Evolutionary conservation across 1,140 invertebrate species (phyloP), one percentile per base, ranked within the genome.

Genomic region (Drosophila arizonae): DNA sequence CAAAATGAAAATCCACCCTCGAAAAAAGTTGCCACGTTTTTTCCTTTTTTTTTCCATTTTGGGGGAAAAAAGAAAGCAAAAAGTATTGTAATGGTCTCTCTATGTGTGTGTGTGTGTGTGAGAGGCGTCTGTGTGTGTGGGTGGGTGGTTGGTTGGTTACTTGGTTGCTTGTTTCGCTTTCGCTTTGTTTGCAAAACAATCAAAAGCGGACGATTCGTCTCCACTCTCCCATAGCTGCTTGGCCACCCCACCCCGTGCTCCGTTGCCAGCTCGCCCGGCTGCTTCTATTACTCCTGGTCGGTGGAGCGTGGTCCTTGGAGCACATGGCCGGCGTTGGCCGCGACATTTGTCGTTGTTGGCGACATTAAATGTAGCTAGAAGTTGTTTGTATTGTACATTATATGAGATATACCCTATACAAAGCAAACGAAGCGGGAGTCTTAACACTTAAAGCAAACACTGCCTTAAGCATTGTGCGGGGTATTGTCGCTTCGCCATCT

Each of bases 101-200:
- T 33, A 30, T 60, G 28, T 55, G 30, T 75, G 54, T 66, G 28
- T 24, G 41, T 48, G 26, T 36, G 28, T 24, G 41, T 48, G 26
- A 24, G 56, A 24, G 1, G 21, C 45, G 39, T 43, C 24, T 57
- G 21, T 24, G 10, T 21, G 8, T 68, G 73, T 74, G 63, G 66
- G 46, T 46, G 50, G 57, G 62, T 58, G 62, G 64, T 57, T 73
- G 69, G 73, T 52, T 66, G 48, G 50, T 39, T 51, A 36, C 24
- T 54, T 72, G 71, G 60, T 39, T 50, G 48, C 50, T 66, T 54
- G 70, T 68, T 65, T 68, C 52, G 72, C 63, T 82, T 87, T 87
- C 77, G 84, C 84, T 88, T 87, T 87, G 84, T 87, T 87, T 88
- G 84, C 84, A 88, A 87, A 87, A 87, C 84, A 87, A 87, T 87